Evolutionary conservation across 2,888 invertebrate species (phyloP).

Genomic region (Hofmannophila pseudospretella): DNA sequence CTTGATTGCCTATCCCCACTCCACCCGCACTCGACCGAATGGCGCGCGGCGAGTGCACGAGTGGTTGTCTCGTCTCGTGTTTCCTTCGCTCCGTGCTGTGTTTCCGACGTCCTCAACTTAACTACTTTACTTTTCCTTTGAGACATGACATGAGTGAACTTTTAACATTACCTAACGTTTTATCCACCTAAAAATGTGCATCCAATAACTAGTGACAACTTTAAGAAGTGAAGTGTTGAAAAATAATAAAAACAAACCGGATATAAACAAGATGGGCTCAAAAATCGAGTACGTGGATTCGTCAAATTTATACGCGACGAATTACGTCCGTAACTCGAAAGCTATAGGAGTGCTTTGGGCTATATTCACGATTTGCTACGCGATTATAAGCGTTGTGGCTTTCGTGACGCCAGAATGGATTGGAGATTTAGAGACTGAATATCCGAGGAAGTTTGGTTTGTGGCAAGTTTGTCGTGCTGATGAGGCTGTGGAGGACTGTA

Average conservation of each 20-base stretch:
- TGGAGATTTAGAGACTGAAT: conserved; percentile 89
- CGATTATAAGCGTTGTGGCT: conserved; percentile 95
- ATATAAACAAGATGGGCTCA: conserved; percentile 84
- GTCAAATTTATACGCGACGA: conserved; percentile 92
- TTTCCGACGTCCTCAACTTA: conserved; percentile 10
- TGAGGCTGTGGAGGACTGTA: conserved; percentile 88
- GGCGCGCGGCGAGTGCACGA: conserved; percentile 64
- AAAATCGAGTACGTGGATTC: conserved; percentile 96
- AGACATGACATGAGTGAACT: conserved; percentile 46
- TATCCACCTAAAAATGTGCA: conserved; percentile 36
- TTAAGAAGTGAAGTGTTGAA: conserved; percentile 6
- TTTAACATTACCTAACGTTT: conserved; percentile 27
- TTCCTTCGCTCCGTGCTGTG: conserved; percentile 30
- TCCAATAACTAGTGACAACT: conserved; percentile 14
- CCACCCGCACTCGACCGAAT: conserved; percentile 40
- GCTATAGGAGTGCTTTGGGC: conserved; percentile 99
- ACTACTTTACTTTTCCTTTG: conserved; percentile 17
- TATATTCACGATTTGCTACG: conserved; percentile 97
- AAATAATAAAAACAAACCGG: conserved; percentile 30
- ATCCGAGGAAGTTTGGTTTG: conserved; percentile 93
- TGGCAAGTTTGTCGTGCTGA: conserved; percentile 92
- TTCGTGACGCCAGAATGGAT: conserved; percentile 97
- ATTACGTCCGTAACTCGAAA: conserved; percentile 94
- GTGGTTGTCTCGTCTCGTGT: conserved; percentile 50
- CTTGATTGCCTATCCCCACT: conserved; percentile 66